Percentiles rank a stretch among this genome's conserved stretches.
Evolutionary conservation across 1,140 invertebrate species (phyloP).

Genomic region (Hyles euphorbiae): DNA sequence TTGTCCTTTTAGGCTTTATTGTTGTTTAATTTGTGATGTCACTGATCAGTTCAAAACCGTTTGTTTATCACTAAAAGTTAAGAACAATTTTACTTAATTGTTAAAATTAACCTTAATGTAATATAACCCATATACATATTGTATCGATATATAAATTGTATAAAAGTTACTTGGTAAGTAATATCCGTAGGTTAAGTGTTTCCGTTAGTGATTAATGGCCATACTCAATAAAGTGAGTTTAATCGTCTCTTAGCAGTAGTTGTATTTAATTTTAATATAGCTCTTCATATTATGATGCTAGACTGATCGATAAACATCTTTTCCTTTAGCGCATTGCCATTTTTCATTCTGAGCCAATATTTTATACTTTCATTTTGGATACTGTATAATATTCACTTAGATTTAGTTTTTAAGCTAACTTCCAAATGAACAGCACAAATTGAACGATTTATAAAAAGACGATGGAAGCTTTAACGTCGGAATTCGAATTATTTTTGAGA

Average conservation of each 20-base stretch:
- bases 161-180: conserved; percentile 40
- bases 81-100: too few relatives aligned
- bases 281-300: conserved; percentile 51
- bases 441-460: conserved; percentile 26
- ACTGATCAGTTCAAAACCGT: conserved; percentile 55
- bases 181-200: conserved; percentile 55
- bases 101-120: conserved; percentile 28
- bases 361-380: conserved; percentile 39
- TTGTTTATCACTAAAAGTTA: conserved; percentile 20
- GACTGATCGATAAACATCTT: conserved; percentile 41
- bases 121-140: conserved; percentile 59
- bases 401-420: conserved; percentile 46
- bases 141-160: conserved; percentile 57
- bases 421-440: conserved; percentile 69
- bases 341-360: conserved; percentile 26
- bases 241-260: conserved; percentile 45
- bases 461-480: conserved; percentile 36
- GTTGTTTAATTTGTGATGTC: conserved; percentile 32
- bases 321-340: conserved; percentile 24
- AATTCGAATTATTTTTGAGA: conserved; percentile 50
- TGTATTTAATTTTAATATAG: conserved; percentile 38
- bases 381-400: conserved; percentile 50
- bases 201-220: conserved; percentile 58
- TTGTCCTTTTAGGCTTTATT: conserved; percentile 47
- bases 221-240: conserved; percentile 67